Base-by-base conservation (phyloP, 37 sponge, comb jelly and placozoan genomes). In the Oscarella lobularis region DNA sequence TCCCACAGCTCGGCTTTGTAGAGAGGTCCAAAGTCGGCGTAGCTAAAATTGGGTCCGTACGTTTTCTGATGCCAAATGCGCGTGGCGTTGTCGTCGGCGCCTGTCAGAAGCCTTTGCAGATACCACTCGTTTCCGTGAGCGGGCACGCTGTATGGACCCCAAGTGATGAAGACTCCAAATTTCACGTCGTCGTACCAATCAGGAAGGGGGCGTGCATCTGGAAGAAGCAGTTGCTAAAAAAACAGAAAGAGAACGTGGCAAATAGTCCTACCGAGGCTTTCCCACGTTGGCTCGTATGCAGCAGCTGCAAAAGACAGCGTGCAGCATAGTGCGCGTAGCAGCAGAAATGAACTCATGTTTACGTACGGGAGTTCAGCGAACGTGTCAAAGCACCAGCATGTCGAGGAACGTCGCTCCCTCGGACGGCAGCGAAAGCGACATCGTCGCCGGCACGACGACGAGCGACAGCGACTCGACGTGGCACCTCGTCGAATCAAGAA, bases 1-100 rank as follows among this genome's bases (percentile, higher is more conserved):
- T 68, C 71, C 6, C 6, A 68, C 31, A 68, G 71, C 31, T 68
- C 71, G 6, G 31, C 71, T 48, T 9, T 20, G 74, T 70, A 76
- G 9, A 6, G 14, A 27, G 71, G 71, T 68, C 5, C 31, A 68
- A 68, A 68, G 71, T 68, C 71, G 6, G 6, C 6, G 31, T 68
- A 68, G 5, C 33, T 68, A 35, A 68, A 20, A 68, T 68, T 14
- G 31, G 60, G 60, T 27, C 60, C 60, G 20, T 48, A 48, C 14
- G 9, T 48, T 9, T 9, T 20, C 14, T 9, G 14, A 20, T 48
- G 60, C 14, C 9, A 48, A 20, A 27, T 48, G 14, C 60, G 9
- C 14, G 60, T 48, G 9, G 60, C 60, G 60, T 48, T 48, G 60
- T 20, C 60, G 20, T 48, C 60, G 20, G 9, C 60, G 20, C n/a